phyloP scores from a whole-genome alignment of 2,888 invertebrate species.

The Diploptera punctata region DNA sequence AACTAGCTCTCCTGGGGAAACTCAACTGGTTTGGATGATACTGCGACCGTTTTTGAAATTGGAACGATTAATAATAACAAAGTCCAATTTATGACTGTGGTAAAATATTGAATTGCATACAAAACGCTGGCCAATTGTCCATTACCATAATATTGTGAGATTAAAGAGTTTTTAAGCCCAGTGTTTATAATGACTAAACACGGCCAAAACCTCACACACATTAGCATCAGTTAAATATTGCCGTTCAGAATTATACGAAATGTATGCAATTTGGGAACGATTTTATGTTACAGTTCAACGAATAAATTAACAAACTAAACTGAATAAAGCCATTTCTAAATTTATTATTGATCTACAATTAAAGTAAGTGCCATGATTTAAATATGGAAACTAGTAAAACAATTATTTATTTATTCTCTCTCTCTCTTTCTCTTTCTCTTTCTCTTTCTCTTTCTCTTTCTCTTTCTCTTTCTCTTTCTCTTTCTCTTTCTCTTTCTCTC shows the following conservation, averaged over 20 bases:
- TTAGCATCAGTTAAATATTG: not conserved
- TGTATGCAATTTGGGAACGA: not conserved
- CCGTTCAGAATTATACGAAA: not conserved
- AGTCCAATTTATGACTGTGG: constrained; percentile 8
- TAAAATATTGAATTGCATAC: not conserved
- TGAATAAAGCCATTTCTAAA: no score
- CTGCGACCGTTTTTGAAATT: constrained; percentile 6
- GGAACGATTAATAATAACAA: not conserved
- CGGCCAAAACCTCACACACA: not conserved
- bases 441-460: not conserved
- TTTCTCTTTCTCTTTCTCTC: not conserved
- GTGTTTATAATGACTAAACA: not conserved
- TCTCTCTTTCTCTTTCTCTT: not conserved
- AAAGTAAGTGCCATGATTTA: no score
- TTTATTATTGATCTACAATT: no score
- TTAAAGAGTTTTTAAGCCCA: not conserved
- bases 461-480: not conserved
- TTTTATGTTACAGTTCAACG: no score
- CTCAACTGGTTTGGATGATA: not conserved
- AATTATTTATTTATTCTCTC: not conserved
- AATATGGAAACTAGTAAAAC: no score
- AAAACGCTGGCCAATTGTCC: not conserved
- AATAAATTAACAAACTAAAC: no score
- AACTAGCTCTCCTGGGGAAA: not conserved
- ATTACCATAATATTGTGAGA: not conserved